phyloP scores from a whole-genome alignment of 2,797 vertebrate species.

The Dryobates pubescens region DNA sequence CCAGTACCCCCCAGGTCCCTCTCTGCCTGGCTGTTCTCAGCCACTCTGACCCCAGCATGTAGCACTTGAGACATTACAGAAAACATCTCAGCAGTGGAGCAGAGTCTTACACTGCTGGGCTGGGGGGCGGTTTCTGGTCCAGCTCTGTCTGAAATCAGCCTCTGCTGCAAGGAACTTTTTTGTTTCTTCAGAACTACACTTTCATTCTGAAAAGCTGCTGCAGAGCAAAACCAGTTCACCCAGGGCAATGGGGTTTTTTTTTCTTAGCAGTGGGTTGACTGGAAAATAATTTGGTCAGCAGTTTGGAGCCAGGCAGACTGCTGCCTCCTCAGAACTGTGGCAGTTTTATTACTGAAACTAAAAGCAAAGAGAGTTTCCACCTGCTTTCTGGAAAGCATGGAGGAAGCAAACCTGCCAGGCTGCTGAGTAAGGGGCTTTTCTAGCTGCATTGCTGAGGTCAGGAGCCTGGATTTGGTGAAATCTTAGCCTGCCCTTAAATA shows the following conservation, averaged over 20 bases:
- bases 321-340: not conserved
- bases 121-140: not conserved
- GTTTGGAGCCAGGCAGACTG: not conserved
- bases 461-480: not conserved
- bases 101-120: not conserved
- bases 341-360: not conserved
- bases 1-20: no score
- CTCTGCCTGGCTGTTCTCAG: no score
- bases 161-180: not conserved
- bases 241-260: not conserved
- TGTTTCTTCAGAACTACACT: not conserved
- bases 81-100: not conserved
- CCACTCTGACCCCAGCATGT: no score
- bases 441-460: not conserved
- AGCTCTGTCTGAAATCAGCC: not conserved
- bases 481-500: not conserved
- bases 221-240: not conserved
- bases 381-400: not conserved
- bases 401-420: not conserved
- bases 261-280: not conserved
- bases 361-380: conserved; percentile 14
- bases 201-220: not conserved
- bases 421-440: not conserved
- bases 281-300: not conserved
- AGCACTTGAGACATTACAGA: not conserved